Evolutionary conservation across 2,888 invertebrate species (phyloP).

Genomic region (Eristalis pertinax): DNA sequence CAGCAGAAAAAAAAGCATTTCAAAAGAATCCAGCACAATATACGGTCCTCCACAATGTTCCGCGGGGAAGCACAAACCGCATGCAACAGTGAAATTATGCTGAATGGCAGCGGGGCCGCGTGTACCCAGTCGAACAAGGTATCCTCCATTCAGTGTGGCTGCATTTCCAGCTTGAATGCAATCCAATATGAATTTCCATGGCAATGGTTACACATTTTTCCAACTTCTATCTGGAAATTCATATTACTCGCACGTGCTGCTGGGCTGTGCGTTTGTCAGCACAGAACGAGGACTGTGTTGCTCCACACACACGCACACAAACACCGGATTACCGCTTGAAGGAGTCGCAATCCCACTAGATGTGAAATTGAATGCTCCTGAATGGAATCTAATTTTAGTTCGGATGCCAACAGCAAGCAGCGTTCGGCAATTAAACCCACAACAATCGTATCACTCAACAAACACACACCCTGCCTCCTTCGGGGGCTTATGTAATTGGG

Average conservation of each 20-base stretch:
- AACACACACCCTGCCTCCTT: background rate
- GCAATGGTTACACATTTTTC: conserved; percentile 22
- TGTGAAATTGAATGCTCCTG: conserved; percentile 1
- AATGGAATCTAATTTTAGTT: conserved; percentile 31
- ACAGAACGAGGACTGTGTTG: background rate
- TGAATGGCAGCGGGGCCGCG: background rate
- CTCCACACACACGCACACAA: background rate
- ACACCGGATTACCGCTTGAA: background rate
- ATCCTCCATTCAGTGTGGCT: background rate
- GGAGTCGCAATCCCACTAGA: background rate
- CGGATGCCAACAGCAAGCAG: background rate
- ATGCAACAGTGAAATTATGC: conserved; percentile 7
- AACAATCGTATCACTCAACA: conserved; percentile 4
- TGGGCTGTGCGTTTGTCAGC: background rate
- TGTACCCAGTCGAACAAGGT: background rate
- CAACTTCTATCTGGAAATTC: conserved; percentile 37
- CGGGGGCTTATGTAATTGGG: background rate
- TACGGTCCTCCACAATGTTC: background rate
- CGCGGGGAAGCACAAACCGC: background rate
- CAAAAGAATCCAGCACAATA: conserved; percentile 3
- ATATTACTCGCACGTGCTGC: conserved; percentile 40
- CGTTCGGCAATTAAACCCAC: background rate
- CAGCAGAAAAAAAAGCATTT: background rate
- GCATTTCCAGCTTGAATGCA: background rate
- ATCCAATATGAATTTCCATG: conserved; percentile 39